Conservation (phyloP, 2,113 vertebrate genomes). For the Caranx melampygus region DNA sequence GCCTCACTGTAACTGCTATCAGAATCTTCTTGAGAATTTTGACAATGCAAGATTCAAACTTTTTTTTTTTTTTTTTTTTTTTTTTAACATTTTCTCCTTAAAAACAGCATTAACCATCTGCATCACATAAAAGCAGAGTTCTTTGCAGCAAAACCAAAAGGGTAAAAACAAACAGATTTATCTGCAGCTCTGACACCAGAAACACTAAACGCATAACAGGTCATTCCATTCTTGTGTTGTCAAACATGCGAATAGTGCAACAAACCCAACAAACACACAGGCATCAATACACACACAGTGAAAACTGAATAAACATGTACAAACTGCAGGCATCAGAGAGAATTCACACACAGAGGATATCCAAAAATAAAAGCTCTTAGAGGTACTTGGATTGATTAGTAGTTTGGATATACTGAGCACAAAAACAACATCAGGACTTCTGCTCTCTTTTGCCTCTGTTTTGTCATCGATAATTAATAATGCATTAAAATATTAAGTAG, state of each 20-base stretch:
- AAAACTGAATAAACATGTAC: conserved; percentile 57
- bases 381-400: conserved; percentile 66
- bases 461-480: conserved; percentile 45
- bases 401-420: conserved; percentile 61
- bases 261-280: conserved; percentile 65
- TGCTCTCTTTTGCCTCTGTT: conserved; percentile 47
- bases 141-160: not conserved
- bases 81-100: not conserved
- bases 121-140: not conserved
- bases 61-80: not conserved
- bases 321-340: conserved; percentile 73
- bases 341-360: conserved; percentile 68
- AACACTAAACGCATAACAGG: conserved; percentile 66
- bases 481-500: conserved; percentile 65
- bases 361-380: conserved; percentile 80
- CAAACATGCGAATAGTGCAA: conserved; percentile 75
- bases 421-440: conserved; percentile 41
- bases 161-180: conserved; percentile 70
- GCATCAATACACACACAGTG: conserved; percentile 63
- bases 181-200: conserved; percentile 70
- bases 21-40: not conserved
- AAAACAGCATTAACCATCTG: not conserved
- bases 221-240: conserved; percentile 67
- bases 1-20: not conserved
- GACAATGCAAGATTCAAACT: not conserved